phyloP scores from a whole-genome alignment of 2,888 invertebrate genomes.

The Seira sanloemensis region DNA sequence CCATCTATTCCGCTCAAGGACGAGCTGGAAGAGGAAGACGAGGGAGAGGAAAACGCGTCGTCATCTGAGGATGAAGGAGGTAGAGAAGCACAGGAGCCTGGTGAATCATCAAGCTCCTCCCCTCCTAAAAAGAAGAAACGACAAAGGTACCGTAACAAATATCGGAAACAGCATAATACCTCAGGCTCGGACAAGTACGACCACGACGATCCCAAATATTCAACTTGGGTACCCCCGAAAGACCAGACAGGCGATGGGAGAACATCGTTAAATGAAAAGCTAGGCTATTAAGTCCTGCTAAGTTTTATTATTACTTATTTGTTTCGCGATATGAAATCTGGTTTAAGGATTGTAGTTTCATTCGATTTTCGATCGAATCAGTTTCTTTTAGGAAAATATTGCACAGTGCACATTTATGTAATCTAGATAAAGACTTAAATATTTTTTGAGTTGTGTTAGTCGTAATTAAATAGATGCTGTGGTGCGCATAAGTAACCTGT shows the following conservation, averaged over 20 bases:
- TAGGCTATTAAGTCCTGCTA: constrained; percentile 87
- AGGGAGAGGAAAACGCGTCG: constrained; percentile 11
- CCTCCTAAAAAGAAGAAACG: constrained; percentile 9
- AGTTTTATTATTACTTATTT: too few species aligned
- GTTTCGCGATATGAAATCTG: too few species aligned
- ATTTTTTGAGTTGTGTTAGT: too few species aligned
- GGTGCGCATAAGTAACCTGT: too few species aligned
- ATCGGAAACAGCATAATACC: constrained; percentile 33
- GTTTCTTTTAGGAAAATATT: too few species aligned
- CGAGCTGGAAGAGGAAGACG: constrained; percentile 19
- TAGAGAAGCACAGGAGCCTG: neutral
- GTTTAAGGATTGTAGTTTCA: too few species aligned
- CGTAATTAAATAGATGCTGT: too few species aligned
- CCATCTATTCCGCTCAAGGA: neutral
- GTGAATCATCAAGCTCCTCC: neutral
- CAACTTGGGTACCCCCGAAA: constrained; percentile 86
- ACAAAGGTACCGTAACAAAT: constrained; percentile 19
- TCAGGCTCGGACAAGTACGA: constrained; percentile 67
- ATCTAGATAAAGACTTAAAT: too few species aligned
- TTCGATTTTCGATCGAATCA: too few species aligned
- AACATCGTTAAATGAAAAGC: constrained; percentile 86
- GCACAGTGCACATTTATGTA: too few species aligned
- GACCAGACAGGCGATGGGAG: constrained; percentile 87
- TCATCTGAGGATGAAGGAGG: neutral
- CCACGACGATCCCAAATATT: constrained; percentile 79